Base-by-base conservation (phyloP, 64 coral and sea anemone genomes). In the Cladopsammia gracilis region DNA sequence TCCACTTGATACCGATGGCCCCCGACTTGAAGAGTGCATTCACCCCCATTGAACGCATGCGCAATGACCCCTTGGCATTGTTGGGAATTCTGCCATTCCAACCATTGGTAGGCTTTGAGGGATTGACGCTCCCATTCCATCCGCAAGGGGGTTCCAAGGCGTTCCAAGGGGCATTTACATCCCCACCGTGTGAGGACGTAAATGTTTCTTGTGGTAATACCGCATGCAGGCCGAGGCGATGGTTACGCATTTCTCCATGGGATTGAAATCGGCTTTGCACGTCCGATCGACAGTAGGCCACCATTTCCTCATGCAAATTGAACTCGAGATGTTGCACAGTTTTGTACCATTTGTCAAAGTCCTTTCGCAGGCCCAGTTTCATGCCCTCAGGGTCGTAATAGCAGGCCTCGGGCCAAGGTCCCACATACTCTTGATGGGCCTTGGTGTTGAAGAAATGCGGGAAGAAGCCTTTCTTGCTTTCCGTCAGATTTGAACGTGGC, bases 361-460 rank as follows among this genome's bases (percentile, higher is more conserved):
- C 79, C 7, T 4, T 0, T 2, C 15, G 15, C 7, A 15, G n/a
- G 4, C 60, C 19, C 3, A 1, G 10, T 0, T 44, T 25, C 91
- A 93, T 81, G 3, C 58, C 58, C 0, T 87, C 15, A 1, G 70
- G 59, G 22, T 68, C 91, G 46, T 88, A 93, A 19, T 71, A 58
- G 10, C 68, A 0, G 5, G 48, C 25, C 0, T 20, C 22, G 0
- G 91, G 91, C 58, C 71, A 48, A 48, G 74, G 12, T 10, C 73
- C 83, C 8, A 73, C 75, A 14, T 93, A 85, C 6, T 58, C 15
- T 53, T 58, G 56, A 11, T 89, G 52, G 2, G 0, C 62, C 1
- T 34, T 7, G 0, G 72, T 93, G 45, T 93, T 93, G 25, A 93
- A 93, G 43, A 93, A 94, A 72, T 94, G 93, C 4, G 93, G 93